Evolutionary conservation across 2,113 vertebrate species (phyloP).

Genomic region (Corydoras maculifer): DNA sequence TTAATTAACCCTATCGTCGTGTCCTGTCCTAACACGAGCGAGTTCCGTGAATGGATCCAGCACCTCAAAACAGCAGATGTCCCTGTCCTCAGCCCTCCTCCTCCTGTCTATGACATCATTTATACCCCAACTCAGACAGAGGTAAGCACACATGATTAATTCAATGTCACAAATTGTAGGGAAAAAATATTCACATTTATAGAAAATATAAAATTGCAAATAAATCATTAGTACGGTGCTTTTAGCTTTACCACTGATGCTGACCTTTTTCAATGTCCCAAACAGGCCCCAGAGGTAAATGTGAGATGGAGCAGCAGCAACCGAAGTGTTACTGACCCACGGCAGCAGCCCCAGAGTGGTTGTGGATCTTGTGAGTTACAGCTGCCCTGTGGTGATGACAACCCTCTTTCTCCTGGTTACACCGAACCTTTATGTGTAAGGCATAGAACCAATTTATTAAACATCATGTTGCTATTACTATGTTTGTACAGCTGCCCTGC

Average conservation of each 20-base stretch:
- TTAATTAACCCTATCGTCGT: slow-evolving; percentile 74
- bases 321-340: slow-evolving; percentile 43
- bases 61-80: slow-evolving; percentile 65
- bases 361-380: slow-evolving; percentile 55
- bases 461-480: slow-evolving; percentile 6
- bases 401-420: slow-evolving; percentile 65
- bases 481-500: slow-evolving; percentile 29
- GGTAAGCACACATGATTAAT: slow-evolving; percentile 46
- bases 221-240: too few species aligned
- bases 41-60: slow-evolving; percentile 69
- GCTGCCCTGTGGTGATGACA: slow-evolving; percentile 51
- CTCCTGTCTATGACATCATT: slow-evolving; percentile 69
- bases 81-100: slow-evolving; percentile 62
- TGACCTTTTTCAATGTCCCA: slow-evolving; percentile 12
- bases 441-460: slow-evolving; percentile 16
- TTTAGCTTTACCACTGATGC: not conserved
- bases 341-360: slow-evolving; percentile 41
- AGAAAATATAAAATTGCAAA: too few species aligned
- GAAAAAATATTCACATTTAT: not conserved
- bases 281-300: slow-evolving; percentile 55
- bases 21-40: slow-evolving; percentile 58
- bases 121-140: slow-evolving; percentile 65
- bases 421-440: slow-evolving; percentile 77
- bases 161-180: not conserved
- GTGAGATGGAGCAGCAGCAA: slow-evolving; percentile 58